phyloP scores from a whole-genome alignment of 2,888 invertebrate genomes.

The Masnerella sp. region DNA sequence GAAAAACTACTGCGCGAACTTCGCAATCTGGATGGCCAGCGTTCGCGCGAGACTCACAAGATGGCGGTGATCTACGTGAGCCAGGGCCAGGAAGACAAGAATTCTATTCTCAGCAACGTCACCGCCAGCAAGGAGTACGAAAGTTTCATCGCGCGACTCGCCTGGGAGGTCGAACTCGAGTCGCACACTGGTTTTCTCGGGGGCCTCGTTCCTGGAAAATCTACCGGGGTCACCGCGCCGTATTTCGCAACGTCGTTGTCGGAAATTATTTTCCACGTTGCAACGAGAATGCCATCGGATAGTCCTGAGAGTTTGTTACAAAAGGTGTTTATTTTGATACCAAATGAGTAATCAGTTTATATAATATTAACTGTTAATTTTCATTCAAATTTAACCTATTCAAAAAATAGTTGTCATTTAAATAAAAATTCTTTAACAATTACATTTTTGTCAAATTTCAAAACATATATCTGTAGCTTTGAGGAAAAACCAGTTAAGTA shows the following conservation, averaged over 20 bases:
- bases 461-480: no score
- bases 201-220: conserved; percentile 92
- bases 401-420: no score
- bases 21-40: conserved; percentile 94
- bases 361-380: no score
- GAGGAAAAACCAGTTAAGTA: no score
- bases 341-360: no score
- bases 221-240: conserved; percentile 95
- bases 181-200: conserved; percentile 97
- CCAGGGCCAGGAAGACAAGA: conserved; percentile 98
- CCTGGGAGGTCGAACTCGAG: conserved; percentile 93
- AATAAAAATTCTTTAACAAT: no score
- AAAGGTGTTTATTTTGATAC: conserved; percentile 82
- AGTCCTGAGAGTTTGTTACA: conserved; percentile 91
- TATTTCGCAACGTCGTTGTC: conserved; percentile 96
- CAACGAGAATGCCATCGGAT: conserved; percentile 96
- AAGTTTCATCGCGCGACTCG: conserved; percentile 85
- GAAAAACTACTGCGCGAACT: conserved; percentile 94
- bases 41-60: conserved; percentile 96
- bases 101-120: conserved; percentile 93
- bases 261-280: conserved; percentile 98
- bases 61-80: conserved; percentile 98
- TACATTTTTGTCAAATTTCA: no score
- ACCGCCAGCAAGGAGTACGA: conserved; percentile 96
- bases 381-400: no score